Conservation (phyloP, 2,888 invertebrate genomes). For the Coremacera marginata region DNA sequence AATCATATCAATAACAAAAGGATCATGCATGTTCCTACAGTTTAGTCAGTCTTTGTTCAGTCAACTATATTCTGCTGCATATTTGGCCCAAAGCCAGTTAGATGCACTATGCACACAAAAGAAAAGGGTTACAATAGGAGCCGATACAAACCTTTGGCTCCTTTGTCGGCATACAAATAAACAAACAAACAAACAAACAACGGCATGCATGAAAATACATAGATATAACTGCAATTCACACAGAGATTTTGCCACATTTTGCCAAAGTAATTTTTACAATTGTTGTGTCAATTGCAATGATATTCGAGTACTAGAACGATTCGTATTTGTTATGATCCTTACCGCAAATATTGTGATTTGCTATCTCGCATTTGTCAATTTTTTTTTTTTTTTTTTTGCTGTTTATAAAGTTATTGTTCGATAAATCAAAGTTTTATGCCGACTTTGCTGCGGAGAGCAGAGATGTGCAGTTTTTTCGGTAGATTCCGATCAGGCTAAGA, state of each 20-base stretch:
- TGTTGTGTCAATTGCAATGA: neutral
- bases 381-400: neutral
- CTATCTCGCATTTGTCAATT: neutral
- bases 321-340: neutral
- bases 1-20: conserved; percentile 39
- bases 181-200: neutral
- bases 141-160: no score
- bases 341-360: conserved; percentile 1
- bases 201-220: neutral
- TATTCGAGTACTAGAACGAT: neutral
- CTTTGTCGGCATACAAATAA: neutral
- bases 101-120: no score
- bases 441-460: neutral
- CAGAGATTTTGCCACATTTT: neutral
- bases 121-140: neutral
- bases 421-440: neutral
- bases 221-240: neutral
- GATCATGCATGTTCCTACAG: neutral
- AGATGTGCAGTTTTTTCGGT: no score
- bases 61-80: neutral
- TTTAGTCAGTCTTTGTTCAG: neutral
- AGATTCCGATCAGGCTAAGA: no score
- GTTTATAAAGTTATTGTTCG: neutral
- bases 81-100: no score
- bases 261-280: neutral